Evolutionary conservation across 2,797 vertebrate species (phyloP).

Genomic region (Propithecus perrieri): DNA sequence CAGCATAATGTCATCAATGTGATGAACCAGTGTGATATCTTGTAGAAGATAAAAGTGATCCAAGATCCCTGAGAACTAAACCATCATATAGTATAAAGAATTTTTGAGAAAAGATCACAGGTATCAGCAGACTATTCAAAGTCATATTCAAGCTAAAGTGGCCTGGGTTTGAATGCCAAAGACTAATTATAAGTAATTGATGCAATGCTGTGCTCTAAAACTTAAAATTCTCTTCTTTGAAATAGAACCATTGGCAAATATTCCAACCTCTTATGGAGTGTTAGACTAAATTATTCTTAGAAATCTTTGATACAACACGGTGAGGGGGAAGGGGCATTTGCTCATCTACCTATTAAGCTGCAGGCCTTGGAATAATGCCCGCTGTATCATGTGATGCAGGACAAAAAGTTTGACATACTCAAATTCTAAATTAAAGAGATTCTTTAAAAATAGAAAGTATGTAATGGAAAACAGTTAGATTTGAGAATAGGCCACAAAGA

Average conservation of each 20-base stretch:
- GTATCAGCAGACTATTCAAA: slow-evolving; percentile 30
- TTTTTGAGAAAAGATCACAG: neutral
- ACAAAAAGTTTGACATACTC: slow-evolving; percentile 35
- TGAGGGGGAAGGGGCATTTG: slow-evolving; percentile 51
- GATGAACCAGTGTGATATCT: neutral
- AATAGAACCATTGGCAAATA: slow-evolving; percentile 61
- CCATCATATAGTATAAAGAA: neutral
- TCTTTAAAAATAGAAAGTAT: slow-evolving; percentile 46
- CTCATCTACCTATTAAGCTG: slow-evolving; percentile 47
- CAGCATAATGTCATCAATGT: neutral
- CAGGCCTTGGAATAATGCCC: slow-evolving; percentile 44
- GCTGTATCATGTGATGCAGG: neutral
- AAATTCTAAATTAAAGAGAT: slow-evolving; percentile 63
- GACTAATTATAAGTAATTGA: slow-evolving; percentile 61
- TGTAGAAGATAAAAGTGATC: neutral
- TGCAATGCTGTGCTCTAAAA: slow-evolving; percentile 26
- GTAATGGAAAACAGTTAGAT: slow-evolving; percentile 35
- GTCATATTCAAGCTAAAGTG: slow-evolving; percentile 25
- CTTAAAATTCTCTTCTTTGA: slow-evolving; percentile 53
- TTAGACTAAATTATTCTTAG: slow-evolving; percentile 63
- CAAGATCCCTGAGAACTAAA: neutral
- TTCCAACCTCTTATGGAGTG: slow-evolving; percentile 27
- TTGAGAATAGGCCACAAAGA: slow-evolving; percentile 50
- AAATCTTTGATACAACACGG: slow-evolving; percentile 47
- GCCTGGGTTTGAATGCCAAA: slow-evolving; percentile 38